A percentile compares a stretch with the other conserved stretches of the same genome.
Evolutionary conservation across 2,113 vertebrate genomes (phyloP).

Genomic region (Drymodes brunneopygia): DNA sequence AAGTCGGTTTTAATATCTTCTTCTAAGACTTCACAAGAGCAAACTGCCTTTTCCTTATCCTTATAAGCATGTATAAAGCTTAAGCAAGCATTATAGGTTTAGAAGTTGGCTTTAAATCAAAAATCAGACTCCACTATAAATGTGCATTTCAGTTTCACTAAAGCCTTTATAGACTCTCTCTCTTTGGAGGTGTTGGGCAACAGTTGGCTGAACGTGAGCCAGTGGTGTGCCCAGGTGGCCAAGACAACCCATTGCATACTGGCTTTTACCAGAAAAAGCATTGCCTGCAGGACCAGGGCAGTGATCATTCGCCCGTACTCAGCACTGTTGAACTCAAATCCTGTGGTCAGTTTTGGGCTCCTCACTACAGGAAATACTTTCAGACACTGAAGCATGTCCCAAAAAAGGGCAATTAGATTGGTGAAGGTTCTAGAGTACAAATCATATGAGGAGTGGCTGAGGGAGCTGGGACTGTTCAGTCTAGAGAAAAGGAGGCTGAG

Average conservation of each 20-base stretch:
- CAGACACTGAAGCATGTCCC: background rate
- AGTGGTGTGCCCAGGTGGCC: background rate
- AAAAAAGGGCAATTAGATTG: background rate
- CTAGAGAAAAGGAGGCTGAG: background rate
- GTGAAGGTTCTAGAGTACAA: background rate
- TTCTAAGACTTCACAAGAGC: background rate
- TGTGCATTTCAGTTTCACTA: background rate
- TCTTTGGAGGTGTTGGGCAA: background rate
- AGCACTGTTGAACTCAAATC: background rate
- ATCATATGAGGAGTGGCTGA: rapidly evolving
- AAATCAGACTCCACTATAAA: background rate
- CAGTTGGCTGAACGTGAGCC: background rate
- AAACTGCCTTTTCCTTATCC: background rate
- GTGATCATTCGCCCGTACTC: background rate
- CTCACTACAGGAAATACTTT: background rate
- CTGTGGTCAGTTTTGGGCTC: background rate
- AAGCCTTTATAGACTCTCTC: background rate
- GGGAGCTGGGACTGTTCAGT: background rate
- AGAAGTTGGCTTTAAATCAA: background rate
- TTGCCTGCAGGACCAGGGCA: background rate
- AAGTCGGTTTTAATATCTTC: background rate
- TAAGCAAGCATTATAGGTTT: background rate
- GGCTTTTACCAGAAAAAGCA: rapidly evolving
- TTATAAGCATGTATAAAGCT: background rate
- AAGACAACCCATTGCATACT: background rate